Evolutionary conservation across 2,113 vertebrate species (phyloP).

Genomic region (Siniperca knerii): DNA sequence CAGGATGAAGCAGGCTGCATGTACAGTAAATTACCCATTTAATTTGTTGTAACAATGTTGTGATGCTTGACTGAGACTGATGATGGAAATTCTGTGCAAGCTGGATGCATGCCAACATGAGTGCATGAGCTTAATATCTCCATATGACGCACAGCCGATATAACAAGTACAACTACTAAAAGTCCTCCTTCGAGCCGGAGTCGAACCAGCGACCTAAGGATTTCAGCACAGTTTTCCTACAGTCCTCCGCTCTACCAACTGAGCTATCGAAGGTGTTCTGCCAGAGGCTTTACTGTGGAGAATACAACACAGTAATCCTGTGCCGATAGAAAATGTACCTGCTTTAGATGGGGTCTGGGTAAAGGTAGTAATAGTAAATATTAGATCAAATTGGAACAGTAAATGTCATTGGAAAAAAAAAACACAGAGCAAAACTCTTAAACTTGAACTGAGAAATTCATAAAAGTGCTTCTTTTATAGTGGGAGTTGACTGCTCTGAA

Average conservation of each 20-base stretch:
- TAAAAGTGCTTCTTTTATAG: too few species aligned
- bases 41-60: neutral
- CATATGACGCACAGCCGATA: too few species aligned
- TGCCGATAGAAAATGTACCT: neutral
- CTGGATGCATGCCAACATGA: neutral
- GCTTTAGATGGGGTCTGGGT: neutral
- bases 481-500: too few species aligned
- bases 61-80: neutral
- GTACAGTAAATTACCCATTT: neutral
- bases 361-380: neutral
- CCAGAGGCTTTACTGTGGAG: neutral
- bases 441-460: too few species aligned
- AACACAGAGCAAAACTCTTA: too few species aligned
- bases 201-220: constrained; percentile 19
- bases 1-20: too few species aligned
- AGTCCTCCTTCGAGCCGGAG: neutral
- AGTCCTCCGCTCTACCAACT: constrained; percentile 90
- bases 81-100: neutral
- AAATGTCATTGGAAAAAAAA: too few species aligned
- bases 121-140: neutral
- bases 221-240: constrained; percentile 63
- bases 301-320: neutral
- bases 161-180: neutral
- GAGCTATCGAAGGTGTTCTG: constrained; percentile 85
- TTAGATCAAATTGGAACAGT: too few species aligned